A percentile compares a stretch with the other conserved stretches of the same genome.
These are phyloP conservation scores for Lophius americanus DNA, from an alignment of 2,797 vertebrate genomes.

Conservation along the genomic window DNA sequence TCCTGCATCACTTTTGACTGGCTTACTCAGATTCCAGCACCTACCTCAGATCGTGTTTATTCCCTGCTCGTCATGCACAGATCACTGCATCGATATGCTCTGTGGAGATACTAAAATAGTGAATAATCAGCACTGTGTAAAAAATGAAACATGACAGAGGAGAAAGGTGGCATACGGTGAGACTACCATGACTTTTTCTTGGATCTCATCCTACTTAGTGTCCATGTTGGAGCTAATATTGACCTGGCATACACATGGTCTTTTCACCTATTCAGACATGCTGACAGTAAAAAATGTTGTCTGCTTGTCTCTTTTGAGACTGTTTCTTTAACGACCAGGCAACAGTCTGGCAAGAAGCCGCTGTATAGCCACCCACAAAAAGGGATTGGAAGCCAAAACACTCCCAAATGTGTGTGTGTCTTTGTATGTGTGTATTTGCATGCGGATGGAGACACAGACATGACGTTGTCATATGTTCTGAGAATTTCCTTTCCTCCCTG, in stretches of 20 bases:
- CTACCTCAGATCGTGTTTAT: conserved; percentile 42
- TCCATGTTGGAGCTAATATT: conserved; percentile 41
- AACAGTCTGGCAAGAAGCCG: conserved; percentile 46
- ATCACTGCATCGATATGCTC: conserved; percentile 18
- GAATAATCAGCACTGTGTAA: conserved; percentile 13
- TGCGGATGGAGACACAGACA: conserved; percentile 66
- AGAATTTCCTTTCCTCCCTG: conserved; percentile 50
- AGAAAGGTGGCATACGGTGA: not conserved
- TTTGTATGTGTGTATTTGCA: conserved; percentile 26
- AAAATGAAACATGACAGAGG: conserved; percentile 7
- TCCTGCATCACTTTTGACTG: conserved; percentile 23
- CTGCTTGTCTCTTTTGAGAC: conserved; percentile 1
- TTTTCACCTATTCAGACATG: conserved; percentile 20
- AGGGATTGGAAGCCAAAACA: conserved; percentile 37
- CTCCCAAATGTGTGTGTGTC: conserved; percentile 33
- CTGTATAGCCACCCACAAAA: conserved; percentile 31
- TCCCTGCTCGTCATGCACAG: conserved; percentile 44
- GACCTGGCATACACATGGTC: conserved; percentile 16
- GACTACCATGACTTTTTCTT: not conserved
- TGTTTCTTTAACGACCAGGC: conserved; percentile 57
- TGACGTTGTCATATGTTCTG: conserved; percentile 68
- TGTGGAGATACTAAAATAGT: conserved; percentile 24
- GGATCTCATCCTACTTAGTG: not conserved
- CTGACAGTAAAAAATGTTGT: conserved; percentile 20
- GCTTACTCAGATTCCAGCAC: conserved; percentile 43